Evolutionary conservation across 2,113 vertebrate species (phyloP), one percentile per base, ranked within the genome.

Genomic region (Clarias macrocephalus): DNA sequence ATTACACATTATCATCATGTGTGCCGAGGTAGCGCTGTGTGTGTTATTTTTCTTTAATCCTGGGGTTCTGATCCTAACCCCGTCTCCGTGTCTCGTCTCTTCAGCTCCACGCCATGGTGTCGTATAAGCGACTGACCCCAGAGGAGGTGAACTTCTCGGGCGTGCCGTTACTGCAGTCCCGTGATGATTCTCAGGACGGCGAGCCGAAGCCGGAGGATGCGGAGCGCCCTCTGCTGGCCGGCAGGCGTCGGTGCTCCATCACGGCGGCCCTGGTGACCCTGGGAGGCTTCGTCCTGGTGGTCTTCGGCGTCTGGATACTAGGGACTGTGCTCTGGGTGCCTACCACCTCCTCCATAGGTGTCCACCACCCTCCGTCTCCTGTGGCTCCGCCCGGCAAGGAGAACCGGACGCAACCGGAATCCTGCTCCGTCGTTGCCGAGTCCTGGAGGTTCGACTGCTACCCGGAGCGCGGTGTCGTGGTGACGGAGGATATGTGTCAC

Each of bases 381-480:
- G 89, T 91, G 62, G 65, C 90, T 5, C 76, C 68, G 73, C 80
- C 88, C 33, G 25, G 21, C 10, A 18, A n/a, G 2, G n/a, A 28
- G n/a, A 42, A 72, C 5, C 16, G 0, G n/a, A 33, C 33, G 12
- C 91, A 80, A 0, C 88, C 87, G 0, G 83, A 94, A 1, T 89
- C 91, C 12, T 97, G 96, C 86, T 75, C 88, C 5, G 48, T 90
- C 1, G 90, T 95, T 23, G 92, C 96, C 0, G 94, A 96, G 85
- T 89, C 89, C 23, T 94, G 91, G 83, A 94, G 97, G 91, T 97
- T 97, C 25, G 96, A 98, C 89, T 98, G 97, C 90, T 97, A 96
- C 92, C 97, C 97, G 0, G 97, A 98, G 88, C 92, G 90, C 77
- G 89, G 0, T 0, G 91, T 90, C 57, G 94, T 97, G 60, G 97